Evolutionary conservation across 1,140 invertebrate species (phyloP), one percentile per base, ranked within the genome.

Genomic region (Globodera ellingtonae): DNA sequence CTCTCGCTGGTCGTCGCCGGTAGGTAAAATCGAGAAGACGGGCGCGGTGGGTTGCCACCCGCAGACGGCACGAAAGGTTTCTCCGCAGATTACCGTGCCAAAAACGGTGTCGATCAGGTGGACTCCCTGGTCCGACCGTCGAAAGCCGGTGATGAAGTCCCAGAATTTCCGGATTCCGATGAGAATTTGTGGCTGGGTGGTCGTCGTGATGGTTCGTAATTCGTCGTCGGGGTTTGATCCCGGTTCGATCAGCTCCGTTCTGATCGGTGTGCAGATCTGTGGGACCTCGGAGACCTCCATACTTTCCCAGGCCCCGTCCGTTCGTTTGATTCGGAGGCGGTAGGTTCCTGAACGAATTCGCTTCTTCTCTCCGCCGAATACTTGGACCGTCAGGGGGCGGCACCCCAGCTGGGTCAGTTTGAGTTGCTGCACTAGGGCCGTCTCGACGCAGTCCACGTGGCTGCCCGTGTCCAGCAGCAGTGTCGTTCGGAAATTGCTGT

Each of bases 101-200:
- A 80, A 24, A 1, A 47, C 69, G 9, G 80, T 80, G n/a, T 82
- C 78, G 21, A 80, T 82, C 15, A 80, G 0, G 47, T 80, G 21
- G 7, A 82, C 15, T 8, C 18, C 56, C 4, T 4, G 4, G 18
- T 24, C 8, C 8, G 56, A 18, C 72, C 5, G n/a, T 3, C 72
- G 50, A n/a, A 82, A 52, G 4, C 56, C 18, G 24, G 46, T 21
- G 0, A 80, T 9, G 79, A 56, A 82, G 4, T 81, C 9, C 80
- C 80, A 81, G 24, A 81, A 81, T 15, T 81, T 69, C 10, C 35
- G 21, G 7, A 65, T 80, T 1, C 79, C 79, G 44, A 81, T 81
- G 0, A 81, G 35, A 18, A 81, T 70, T 24, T 82, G 78, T 0
- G 79, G 79, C 24, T 83, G 52, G 4, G 62, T 44, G 10, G 24